Base-by-base conservation (phyloP, 2,888 invertebrate species). In the Ophioninae sp. region DNA sequence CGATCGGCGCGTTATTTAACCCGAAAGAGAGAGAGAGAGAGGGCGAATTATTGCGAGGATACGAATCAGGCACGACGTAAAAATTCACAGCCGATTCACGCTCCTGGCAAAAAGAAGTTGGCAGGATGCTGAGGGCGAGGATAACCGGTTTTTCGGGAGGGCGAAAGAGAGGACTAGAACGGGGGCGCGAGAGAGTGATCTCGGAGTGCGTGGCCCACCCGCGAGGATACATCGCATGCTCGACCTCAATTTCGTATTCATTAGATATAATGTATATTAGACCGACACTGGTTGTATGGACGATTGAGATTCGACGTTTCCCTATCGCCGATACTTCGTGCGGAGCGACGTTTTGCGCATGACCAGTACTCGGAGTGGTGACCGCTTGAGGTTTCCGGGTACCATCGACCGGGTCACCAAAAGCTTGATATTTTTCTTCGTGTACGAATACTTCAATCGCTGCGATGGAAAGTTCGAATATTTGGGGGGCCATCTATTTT, bases 181-280 rank as follows among this genome's bases (percentile, higher is more conserved):
- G 68, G 50, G 62, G 56, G 21, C 41, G 44, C 75, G 82, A 83
- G 59, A 62, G 76, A 61, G 62, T 72, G 59, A 77, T 73, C 72
- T 79, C 75, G 75, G 75, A 44, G 76, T 78, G 69, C 68, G 13
- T 65, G 68, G 81, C 69, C 79, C 84, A 84, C 79, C 81, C 82
- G 79, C 82, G 78, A 30, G 30, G 30, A 70, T 79, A 82, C 65
- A 85, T 85, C 82, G 83, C 86, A 82, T 86, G 86, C 83, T 82
- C 79, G 65, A 68, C 80, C 81, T 84, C 86, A 86, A 86, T 86
- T 85, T 84, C 79, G 68, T 85, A 85, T 85, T 86, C 85, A 86
- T 85, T 86, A 84, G 83, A 82, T 81, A 80, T 80, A 73, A 83
- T 61, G 61, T 64, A 82, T 86, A 81, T 57, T 65, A 50, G 23